Percentiles rank a stretch among this genome's conserved stretches.
Evolutionary conservation across 1,140 invertebrate species (phyloP).

Genomic region (Berghia stephanieae): DNA sequence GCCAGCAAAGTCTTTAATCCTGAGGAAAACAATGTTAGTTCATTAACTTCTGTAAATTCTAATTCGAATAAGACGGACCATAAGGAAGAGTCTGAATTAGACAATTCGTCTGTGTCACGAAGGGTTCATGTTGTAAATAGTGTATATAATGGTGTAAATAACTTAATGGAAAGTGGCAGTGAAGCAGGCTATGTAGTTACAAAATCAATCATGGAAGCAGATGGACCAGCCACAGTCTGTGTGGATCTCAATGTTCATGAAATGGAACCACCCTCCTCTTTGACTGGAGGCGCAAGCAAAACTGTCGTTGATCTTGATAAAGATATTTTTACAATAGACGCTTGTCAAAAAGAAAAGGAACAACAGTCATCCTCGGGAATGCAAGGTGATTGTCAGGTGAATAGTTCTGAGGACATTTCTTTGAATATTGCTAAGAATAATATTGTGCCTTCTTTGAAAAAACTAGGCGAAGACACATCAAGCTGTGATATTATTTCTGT

Average conservation of each 20-base stretch:
- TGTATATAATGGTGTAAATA: slow-evolving; percentile 32
- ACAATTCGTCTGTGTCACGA: slow-evolving; percentile 6
- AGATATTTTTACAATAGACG: slow-evolving; percentile 16
- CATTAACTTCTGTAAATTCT: neutral
- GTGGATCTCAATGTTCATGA: slow-evolving; percentile 30
- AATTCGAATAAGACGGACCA: too few relatives aligned
- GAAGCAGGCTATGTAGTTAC: slow-evolving; percentile 21
- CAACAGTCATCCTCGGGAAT: neutral
- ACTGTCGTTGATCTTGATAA: slow-evolving; percentile 17
- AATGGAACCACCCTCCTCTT: slow-evolving; percentile 27
- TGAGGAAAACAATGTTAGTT: slow-evolving; percentile 10
- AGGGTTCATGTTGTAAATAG: slow-evolving; percentile 24
- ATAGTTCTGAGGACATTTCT: slow-evolving; percentile 31
- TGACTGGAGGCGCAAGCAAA: too few relatives aligned
- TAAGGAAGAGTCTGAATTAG: slow-evolving; percentile 23
- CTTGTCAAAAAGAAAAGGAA: slow-evolving; percentile 9
- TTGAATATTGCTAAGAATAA: neutral
- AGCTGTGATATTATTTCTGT: too few relatives aligned
- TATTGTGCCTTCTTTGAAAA: too few relatives aligned
- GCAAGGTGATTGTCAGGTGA: slow-evolving; percentile 21
- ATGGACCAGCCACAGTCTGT: slow-evolving; percentile 29
- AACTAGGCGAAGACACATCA: too few relatives aligned
- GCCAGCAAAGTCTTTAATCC: neutral
- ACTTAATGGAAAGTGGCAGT: slow-evolving; percentile 21
- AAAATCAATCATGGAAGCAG: slow-evolving; percentile 25